Conservation (phyloP, 2,888 invertebrate species). For the Schizaphis graminum region DNA sequence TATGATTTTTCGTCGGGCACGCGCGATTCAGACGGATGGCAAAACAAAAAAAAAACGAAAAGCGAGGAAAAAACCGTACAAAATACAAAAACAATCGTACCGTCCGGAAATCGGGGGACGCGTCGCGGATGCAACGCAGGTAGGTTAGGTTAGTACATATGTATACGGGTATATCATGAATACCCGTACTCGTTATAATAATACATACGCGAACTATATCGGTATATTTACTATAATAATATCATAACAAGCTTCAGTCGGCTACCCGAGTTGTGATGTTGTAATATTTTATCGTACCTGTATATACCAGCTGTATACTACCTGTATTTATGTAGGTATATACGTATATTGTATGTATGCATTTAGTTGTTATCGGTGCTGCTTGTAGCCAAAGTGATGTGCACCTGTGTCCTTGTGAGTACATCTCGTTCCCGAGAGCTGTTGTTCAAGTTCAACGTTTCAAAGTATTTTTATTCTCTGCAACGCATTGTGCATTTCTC, state of each 20-base stretch:
- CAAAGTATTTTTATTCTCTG: no score
- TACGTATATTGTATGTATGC: background rate
- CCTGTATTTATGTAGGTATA: background rate
- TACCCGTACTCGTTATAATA: no score
- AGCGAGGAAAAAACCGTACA: background rate
- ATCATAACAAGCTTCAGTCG: background rate
- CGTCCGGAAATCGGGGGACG: background rate
- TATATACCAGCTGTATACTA: no score
- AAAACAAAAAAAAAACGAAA: background rate
- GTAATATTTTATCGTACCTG: background rate
- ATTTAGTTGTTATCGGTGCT: background rate
- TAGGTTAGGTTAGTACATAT: background rate
- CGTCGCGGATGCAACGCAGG: background rate
- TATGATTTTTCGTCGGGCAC: constrained; percentile 46
- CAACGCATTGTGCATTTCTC: no score
- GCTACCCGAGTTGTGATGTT: background rate
- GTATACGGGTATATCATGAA: no score
- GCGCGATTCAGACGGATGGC: background rate
- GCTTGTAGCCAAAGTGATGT: background rate
- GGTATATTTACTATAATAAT: background rate
- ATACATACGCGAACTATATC: no score
- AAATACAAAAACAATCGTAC: constrained; percentile 36
- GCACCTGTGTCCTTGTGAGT: constrained; percentile 59
- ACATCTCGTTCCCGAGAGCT: constrained; percentile 54
- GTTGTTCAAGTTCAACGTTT: no score